Evolutionary conservation across 2,888 invertebrate genomes (phyloP), one percentile per base, ranked within the genome.

Genomic region (Zaprionus obscuricornis): DNA sequence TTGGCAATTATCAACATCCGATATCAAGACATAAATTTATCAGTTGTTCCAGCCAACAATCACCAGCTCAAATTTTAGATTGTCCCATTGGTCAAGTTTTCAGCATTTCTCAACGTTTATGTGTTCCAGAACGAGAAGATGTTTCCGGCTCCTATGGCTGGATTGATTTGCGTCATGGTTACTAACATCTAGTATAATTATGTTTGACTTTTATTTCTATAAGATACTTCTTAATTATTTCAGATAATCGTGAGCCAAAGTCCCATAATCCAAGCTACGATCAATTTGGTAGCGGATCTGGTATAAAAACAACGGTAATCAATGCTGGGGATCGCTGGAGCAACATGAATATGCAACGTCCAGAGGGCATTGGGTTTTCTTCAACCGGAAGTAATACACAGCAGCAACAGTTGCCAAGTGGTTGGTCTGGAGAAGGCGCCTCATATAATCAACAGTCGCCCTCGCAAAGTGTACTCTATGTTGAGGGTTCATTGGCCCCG

Each of bases 11-110:
- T 46, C 84, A 72, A 17, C 82, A 93, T 81, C 91, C 92, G 2
- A 86, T 90, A 0, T 91, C 92, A 39, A 92, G 93, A 65, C 91
- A 91, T 65, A 92, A 92, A 70, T 94, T 92, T 82, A 90, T 93
- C 11, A 93, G 92, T 74, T 94, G 94, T 74, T 91, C 92, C 92
- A 58, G 93, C 0, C 14, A 93, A 0, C 88, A 92, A 36, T 92
- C 92, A 0, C 88, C 92, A 42, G 92, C 92, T 0, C 88, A 89
- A 40, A 33, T 85, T 0, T 92, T 92, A 63, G 92, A 91, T 14
- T 94, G 94, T 74, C 91, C 92, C 0, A 92, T 92, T 0, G 92
- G 92, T 7, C 55, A 57, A n/a, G 42, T 78, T 16, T 86, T 86
- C 33, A 86, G 93, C 81, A 90, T 92, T 0, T 73, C 74, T 0